These are phyloP conservation scores for Gorsachius goisagi DNA, from an alignment of 2,113 vertebrate genomes.

Conservation along the genomic window DNA sequence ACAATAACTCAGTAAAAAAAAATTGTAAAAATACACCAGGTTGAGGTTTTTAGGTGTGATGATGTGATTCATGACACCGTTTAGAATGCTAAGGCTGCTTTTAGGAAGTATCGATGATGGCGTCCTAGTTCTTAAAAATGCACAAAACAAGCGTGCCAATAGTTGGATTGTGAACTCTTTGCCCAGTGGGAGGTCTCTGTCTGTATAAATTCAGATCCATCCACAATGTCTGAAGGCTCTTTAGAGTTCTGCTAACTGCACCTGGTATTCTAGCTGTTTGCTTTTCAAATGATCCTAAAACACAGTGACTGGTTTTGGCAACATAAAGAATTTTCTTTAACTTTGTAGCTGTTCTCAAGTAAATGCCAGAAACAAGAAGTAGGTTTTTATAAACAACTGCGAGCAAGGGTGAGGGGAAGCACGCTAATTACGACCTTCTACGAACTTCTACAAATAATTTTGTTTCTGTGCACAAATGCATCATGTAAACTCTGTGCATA, in stretches of 20 bases:
- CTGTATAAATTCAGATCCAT: background rate
- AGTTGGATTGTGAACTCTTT: background rate
- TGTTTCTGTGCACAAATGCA: background rate
- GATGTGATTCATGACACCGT: background rate
- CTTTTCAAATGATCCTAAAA: background rate
- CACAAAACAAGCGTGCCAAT: fast-evolving
- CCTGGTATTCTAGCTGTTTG: background rate
- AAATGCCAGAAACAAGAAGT: background rate
- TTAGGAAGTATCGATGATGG: background rate
- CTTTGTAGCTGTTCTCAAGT: background rate
- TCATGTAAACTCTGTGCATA: background rate
- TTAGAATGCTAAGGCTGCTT: background rate
- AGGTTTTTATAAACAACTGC: background rate
- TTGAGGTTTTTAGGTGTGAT: background rate
- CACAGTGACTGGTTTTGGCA: background rate
- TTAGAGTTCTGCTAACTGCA: background rate
- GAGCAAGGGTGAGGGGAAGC: background rate
- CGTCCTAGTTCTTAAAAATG: background rate
- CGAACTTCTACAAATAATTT: background rate
- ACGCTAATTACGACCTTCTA: background rate
- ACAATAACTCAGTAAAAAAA: background rate
- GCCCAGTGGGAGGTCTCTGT: background rate
- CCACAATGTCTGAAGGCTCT: background rate
- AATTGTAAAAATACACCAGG: background rate
- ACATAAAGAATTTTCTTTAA: background rate